These are phyloP conservation scores for Antheraea pernyi DNA, from an alignment of 1,140 invertebrate species.

Conservation along the genomic window DNA sequence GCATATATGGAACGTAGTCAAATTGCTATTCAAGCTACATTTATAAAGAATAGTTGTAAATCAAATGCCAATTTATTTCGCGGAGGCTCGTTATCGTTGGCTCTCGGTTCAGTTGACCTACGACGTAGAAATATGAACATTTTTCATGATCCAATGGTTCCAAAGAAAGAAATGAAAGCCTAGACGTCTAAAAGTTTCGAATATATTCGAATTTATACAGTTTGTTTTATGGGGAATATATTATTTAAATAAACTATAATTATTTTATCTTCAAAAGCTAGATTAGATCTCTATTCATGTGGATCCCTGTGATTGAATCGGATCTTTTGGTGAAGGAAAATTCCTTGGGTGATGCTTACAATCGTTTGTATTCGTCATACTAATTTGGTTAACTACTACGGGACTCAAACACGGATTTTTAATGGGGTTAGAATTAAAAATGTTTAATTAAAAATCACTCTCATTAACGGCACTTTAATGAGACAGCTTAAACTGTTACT, in stretches of 20 bases:
- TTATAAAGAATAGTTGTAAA: constrained; percentile 11
- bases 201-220: no score
- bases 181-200: constrained; percentile 1
- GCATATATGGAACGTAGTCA: not conserved
- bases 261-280: no score
- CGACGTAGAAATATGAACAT: constrained; percentile 9
- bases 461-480: constrained; percentile 17
- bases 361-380: no score
- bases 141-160: constrained; percentile 9
- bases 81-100: constrained; percentile 9
- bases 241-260: no score
- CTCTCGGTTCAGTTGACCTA: constrained; percentile 14
- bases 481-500: constrained; percentile 29
- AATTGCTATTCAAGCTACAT: not conserved
- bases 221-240: no score
- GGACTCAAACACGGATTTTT: not conserved
- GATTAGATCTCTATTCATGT: no score
- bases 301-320: no score
- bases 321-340: no score
- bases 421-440: constrained; percentile 1
- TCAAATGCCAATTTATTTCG: constrained; percentile 14
- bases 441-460: constrained; percentile 14
- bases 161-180: not conserved
- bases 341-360: no score
- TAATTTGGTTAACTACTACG: not conserved